Percentiles rank a stretch among this genome's conserved stretches.
Conservation (phyloP, 2,888 invertebrate species). For the Siphlonurus alternatus region DNA sequence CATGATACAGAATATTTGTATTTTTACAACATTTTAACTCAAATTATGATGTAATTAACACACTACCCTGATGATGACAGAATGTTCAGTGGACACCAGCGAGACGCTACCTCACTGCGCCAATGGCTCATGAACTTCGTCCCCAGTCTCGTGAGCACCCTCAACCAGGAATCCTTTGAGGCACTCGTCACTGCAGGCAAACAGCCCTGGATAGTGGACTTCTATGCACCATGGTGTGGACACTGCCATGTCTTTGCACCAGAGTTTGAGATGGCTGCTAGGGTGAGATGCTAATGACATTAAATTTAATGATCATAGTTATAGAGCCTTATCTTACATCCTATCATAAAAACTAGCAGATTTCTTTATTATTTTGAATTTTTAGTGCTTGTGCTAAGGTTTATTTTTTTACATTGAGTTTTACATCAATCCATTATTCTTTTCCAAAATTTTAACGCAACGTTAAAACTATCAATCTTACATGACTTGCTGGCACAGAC, state of each 20-base stretch:
- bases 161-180: constrained; percentile 28
- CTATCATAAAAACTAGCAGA: neutral
- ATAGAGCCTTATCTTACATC: neutral
- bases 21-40: too few relatives aligned
- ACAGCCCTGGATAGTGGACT: constrained; percentile 43
- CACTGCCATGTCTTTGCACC: constrained; percentile 49
- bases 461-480: too few relatives aligned
- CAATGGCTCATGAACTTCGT: constrained; percentile 45
- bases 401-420: too few relatives aligned
- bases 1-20: too few relatives aligned
- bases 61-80: too few relatives aligned
- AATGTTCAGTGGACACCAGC: constrained; percentile 38
- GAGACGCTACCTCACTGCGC: constrained; percentile 41
- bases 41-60: neutral
- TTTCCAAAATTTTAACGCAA: too few relatives aligned
- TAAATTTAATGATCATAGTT: neutral
- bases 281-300: constrained; percentile 30
- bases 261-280: constrained; percentile 43
- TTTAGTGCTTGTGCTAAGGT: too few relatives aligned
- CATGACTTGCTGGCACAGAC: too few relatives aligned
- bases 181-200: constrained; percentile 30
- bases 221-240: constrained; percentile 49
- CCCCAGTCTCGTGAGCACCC: constrained; percentile 35
- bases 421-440: too few relatives aligned
- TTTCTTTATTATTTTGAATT: neutral